These are phyloP conservation scores for Mesorhabditis spiculigera DNA, from an alignment of 2,888 invertebrate genomes.

Conservation along the genomic window DNA sequence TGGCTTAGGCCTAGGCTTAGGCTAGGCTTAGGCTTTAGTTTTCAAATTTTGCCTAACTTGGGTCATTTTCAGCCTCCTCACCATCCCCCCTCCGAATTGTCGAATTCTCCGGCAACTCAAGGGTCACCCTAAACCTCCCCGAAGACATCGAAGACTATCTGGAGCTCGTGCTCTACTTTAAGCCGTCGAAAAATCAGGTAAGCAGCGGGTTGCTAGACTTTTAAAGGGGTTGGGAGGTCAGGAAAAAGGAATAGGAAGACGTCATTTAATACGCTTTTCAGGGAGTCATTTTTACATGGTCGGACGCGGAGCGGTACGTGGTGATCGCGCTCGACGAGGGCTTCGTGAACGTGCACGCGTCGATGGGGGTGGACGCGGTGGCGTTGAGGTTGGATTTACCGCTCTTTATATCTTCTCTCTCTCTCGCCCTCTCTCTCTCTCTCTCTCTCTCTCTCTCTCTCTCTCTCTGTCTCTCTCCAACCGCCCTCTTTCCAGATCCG, in stretches of 20 bases:
- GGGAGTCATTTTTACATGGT: background rate
- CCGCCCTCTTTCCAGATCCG: slow-evolving; percentile 23
- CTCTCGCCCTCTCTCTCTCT: no score
- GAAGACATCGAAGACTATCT: slow-evolving; percentile 18
- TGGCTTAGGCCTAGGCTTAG: no score
- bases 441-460: background rate
- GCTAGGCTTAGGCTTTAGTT: background rate
- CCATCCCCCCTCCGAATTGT: slow-evolving; percentile 7
- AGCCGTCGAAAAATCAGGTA: slow-evolving; percentile 16
- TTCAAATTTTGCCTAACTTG: background rate
- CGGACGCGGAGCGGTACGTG: slow-evolving; percentile 4
- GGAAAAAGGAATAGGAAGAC: background rate
- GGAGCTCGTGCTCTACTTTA: slow-evolving; percentile 19
- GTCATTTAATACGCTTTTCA: background rate
- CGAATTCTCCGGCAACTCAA: slow-evolving; percentile 11
- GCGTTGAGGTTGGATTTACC: background rate
- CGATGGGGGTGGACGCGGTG: background rate
- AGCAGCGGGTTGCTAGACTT: background rate
- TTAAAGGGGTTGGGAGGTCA: background rate
- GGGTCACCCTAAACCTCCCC: slow-evolving; percentile 13
- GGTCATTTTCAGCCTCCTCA: slow-evolving; percentile 6
- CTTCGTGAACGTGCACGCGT: slow-evolving; percentile 4
- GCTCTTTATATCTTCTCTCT: no score
- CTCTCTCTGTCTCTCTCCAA: no score
- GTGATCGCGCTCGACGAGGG: background rate